phyloP scores from a whole-genome alignment of 2,113 vertebrate genomes.

The Sinocyclocheilus rhinocerous region DNA sequence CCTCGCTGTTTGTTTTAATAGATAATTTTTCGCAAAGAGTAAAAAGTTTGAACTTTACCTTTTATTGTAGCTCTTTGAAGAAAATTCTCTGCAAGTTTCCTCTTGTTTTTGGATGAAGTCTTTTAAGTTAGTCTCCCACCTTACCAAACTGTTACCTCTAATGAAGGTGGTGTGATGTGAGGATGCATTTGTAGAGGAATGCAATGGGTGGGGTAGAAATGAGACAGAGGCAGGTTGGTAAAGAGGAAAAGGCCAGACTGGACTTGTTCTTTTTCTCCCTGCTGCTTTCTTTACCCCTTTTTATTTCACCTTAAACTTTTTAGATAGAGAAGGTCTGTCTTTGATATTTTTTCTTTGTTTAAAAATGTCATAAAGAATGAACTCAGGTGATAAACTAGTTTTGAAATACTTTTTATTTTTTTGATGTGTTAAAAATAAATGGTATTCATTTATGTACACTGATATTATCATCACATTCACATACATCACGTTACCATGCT shows the following conservation, averaged over 20 bases:
- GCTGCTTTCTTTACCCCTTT: slow-evolving; percentile 38
- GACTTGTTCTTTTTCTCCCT: slow-evolving; percentile 59
- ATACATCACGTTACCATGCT: neutral
- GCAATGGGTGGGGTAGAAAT: slow-evolving; percentile 12
- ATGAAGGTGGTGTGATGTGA: slow-evolving; percentile 2
- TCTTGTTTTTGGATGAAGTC: neutral
- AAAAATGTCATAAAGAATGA: neutral
- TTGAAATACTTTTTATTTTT: neutral
- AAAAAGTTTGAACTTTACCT: slow-evolving; percentile 16
- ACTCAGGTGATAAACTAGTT: neutral
- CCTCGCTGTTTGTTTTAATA: neutral
- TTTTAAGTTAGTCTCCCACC: neutral
- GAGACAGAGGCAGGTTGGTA: slow-evolving; percentile 32
- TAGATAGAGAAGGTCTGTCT: neutral
- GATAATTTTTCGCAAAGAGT: neutral
- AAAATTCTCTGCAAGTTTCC: neutral
- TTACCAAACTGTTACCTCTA: neutral
- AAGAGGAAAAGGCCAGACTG: slow-evolving; percentile 61
- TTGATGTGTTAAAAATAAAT: neutral
- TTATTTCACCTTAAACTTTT: slow-evolving; percentile 18
- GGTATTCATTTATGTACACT: neutral
- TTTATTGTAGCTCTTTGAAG: neutral
- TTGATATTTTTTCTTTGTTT: neutral
- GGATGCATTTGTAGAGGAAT: slow-evolving; percentile 68
- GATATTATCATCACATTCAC: neutral